Evolutionary conservation across 2,888 invertebrate species (phyloP).

Genomic region (Venusia cambrica): DNA sequence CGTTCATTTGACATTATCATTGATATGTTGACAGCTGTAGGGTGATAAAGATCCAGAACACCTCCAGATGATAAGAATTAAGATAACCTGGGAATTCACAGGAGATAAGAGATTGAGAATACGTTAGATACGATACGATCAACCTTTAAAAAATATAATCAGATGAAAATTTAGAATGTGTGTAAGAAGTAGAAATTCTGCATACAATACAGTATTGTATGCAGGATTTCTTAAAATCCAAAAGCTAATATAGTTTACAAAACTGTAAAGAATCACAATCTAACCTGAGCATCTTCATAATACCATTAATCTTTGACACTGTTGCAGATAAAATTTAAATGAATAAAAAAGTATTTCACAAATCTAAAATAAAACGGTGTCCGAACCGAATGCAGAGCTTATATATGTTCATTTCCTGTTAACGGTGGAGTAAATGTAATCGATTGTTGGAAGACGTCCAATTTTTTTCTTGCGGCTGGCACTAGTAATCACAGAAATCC

Average conservation of each 20-base stretch:
- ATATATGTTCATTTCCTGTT: slow-evolving; percentile 62
- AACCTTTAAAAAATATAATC: too few relatives aligned
- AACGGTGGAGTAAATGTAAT: slow-evolving; percentile 67
- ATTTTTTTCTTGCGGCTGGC: slow-evolving; percentile 61
- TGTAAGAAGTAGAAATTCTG: too few relatives aligned
- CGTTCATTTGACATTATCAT: slow-evolving; percentile 48
- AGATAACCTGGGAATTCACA: slow-evolving; percentile 51
- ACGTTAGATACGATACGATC: slow-evolving; percentile 26
- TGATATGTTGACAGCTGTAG: slow-evolving; percentile 68
- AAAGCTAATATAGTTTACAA: too few relatives aligned
- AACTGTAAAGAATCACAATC: too few relatives aligned
- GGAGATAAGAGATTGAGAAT: slow-evolving; percentile 38
- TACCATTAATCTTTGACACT: slow-evolving; percentile 30
- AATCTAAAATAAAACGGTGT: slow-evolving; percentile 42
- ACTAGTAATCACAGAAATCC: slow-evolving; percentile 50
- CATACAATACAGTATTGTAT: too few relatives aligned
- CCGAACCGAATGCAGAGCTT: slow-evolving; percentile 42
- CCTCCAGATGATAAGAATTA: slow-evolving; percentile 36
- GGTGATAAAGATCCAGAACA: slow-evolving; percentile 45
- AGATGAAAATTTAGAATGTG: too few relatives aligned
- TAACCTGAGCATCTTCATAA: slow-evolving; percentile 26
- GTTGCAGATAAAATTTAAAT: slow-evolving; percentile 28
- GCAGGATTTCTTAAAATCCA: too few relatives aligned
- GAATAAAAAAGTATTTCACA: slow-evolving; percentile 32
- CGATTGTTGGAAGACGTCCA: slow-evolving; percentile 72